A percentile compares a stretch with the other conserved stretches of the same genome.
Evolutionary conservation across 2,113 vertebrate species (phyloP).

Genomic region (Agapornis roseicollis): DNA sequence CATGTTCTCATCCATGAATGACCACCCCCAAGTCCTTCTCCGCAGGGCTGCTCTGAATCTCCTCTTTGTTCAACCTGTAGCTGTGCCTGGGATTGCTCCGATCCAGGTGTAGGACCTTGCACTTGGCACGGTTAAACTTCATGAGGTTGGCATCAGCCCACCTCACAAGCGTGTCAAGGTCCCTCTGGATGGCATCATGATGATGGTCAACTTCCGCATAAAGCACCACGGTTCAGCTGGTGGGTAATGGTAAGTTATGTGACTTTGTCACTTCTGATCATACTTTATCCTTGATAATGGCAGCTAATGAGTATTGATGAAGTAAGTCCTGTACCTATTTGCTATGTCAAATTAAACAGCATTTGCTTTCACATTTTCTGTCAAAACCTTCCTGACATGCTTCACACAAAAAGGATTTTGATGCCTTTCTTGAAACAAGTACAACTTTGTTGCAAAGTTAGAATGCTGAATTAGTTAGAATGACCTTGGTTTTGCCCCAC

Average conservation of each 20-base stretch:
- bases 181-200: no score
- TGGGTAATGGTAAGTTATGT: neutral
- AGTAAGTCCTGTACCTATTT: neutral
- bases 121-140: no score
- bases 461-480: neutral
- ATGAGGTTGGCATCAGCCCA: no score
- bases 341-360: neutral
- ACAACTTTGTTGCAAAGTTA: neutral
- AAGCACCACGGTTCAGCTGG: neutral
- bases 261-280: neutral
- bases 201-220: neutral
- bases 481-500: neutral
- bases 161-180: no score
- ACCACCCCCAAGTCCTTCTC: no score
- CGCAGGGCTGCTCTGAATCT: no score
- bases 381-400: neutral
- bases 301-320: neutral
- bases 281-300: neutral
- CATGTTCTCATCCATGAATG: no score
- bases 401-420: neutral
- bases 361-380: neutral
- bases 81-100: no score
- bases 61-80: no score
- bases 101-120: no score
- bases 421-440: neutral